phyloP scores from a whole-genome alignment of 1,140 invertebrate genomes.

The Papilio glaucus region DNA sequence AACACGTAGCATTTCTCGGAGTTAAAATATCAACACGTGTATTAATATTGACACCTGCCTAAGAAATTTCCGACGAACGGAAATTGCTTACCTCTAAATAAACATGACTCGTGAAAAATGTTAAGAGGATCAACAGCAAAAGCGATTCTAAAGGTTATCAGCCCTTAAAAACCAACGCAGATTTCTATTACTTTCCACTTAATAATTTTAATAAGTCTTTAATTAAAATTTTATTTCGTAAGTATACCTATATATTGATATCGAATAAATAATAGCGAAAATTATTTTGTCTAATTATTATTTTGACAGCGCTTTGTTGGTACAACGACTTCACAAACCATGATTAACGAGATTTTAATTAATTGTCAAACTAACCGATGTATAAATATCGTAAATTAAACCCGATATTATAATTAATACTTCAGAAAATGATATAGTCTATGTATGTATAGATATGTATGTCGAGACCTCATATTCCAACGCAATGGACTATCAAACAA shows the following conservation, averaged over 20 bases:
- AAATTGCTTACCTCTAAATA: constrained; percentile 38
- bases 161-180: background rate
- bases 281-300: background rate
- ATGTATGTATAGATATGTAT: too few species aligned
- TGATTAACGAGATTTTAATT: constrained; percentile 17
- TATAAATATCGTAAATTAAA: constrained; percentile 3
- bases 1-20: constrained; percentile 9
- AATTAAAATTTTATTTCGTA: background rate
- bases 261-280: background rate
- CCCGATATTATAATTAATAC: background rate
- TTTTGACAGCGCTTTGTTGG: background rate
- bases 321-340: background rate
- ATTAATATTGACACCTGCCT: constrained; percentile 34
- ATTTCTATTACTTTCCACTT: background rate
- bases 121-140: constrained; percentile 23
- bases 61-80: constrained; percentile 8
- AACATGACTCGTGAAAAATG: constrained; percentile 29
- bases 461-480: background rate
- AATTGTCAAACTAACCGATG: constrained; percentile 7
- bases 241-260: too few species aligned
- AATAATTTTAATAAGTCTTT: background rate
- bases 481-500: background rate
- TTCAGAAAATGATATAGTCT: too few species aligned
- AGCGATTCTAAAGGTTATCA: constrained; percentile 15
- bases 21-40: constrained; percentile 30